These are phyloP conservation scores for Sardinella longiceps DNA, from an alignment of 2,797 vertebrate genomes.

Conservation along the genomic window DNA sequence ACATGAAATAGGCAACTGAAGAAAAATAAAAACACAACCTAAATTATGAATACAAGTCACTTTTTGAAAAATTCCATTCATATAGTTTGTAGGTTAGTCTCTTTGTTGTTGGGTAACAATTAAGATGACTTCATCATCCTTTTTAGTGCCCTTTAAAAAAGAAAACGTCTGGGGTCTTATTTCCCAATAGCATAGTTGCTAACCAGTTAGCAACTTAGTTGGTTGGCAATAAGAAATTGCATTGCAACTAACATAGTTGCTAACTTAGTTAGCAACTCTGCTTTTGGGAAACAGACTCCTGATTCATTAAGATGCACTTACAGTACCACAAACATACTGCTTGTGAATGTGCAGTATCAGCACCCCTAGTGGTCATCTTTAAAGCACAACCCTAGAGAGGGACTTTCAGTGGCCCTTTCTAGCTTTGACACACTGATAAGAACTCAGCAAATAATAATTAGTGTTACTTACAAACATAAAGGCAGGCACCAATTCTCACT, in stretches of 20 bases:
- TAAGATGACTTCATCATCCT: not conserved
- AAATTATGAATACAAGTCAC: not conserved
- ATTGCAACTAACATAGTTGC: too few species aligned
- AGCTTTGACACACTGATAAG: too few species aligned
- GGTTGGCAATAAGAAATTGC: too few species aligned
- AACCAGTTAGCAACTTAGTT: too few species aligned
- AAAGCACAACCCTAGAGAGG: not conserved
- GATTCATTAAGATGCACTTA: not conserved
- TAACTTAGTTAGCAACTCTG: too few species aligned
- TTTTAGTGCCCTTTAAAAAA: not conserved
- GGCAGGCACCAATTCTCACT: not conserved
- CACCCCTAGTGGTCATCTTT: not conserved
- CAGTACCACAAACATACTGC: not conserved
- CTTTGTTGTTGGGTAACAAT: not conserved
- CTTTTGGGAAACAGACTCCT: too few species aligned
- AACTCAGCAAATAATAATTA: not conserved
- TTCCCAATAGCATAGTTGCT: too few species aligned
- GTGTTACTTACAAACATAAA: not conserved
- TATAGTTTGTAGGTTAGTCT: not conserved
- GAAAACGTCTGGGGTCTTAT: too few species aligned
- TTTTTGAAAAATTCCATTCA: not conserved
- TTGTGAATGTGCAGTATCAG: not conserved
- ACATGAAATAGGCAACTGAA: not conserved
- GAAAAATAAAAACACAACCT: not conserved
- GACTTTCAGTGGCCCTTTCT: not conserved